These are phyloP conservation scores for Hyphantria cunea DNA, from an alignment of 1,140 invertebrate genomes.

Conservation along the genomic window DNA sequence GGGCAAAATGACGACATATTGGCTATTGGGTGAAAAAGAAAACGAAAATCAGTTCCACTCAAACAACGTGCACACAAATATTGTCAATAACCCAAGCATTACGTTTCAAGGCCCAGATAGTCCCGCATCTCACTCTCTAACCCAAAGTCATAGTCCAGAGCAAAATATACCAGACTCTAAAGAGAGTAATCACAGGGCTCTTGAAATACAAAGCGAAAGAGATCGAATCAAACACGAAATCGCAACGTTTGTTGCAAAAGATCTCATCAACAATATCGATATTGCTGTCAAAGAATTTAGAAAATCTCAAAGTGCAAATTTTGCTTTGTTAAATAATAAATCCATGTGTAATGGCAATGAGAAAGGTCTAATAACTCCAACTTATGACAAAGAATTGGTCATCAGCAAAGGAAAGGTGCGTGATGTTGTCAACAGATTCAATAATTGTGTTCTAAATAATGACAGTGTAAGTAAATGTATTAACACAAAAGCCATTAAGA, in stretches of 20 bases:
- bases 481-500: constrained; percentile 52
- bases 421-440: constrained; percentile 77
- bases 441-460: constrained; percentile 56
- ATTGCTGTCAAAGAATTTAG: constrained; percentile 69
- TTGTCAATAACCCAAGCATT: constrained; percentile 67
- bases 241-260: constrained; percentile 75
- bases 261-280: constrained; percentile 74
- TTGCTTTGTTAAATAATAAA: constrained; percentile 45
- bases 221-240: constrained; percentile 76
- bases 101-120: constrained; percentile 77
- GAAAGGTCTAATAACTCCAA: constrained; percentile 66
- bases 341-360: constrained; percentile 63
- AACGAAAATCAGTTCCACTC: constrained; percentile 32
- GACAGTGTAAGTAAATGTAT: constrained; percentile 43
- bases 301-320: constrained; percentile 66
- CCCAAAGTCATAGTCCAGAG: constrained; percentile 69
- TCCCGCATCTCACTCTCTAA: constrained; percentile 68
- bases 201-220: constrained; percentile 62
- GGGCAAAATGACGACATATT: constrained; percentile 94
- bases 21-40: constrained; percentile 88
- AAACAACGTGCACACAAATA: constrained; percentile 41
- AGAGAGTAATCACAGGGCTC: constrained; percentile 42
- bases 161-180: constrained; percentile 46
- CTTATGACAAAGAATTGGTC: constrained; percentile 72
- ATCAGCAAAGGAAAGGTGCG: constrained; percentile 79